Base-by-base conservation (phyloP, 2,113 vertebrate genomes). In the Phasianus colchicus region DNA sequence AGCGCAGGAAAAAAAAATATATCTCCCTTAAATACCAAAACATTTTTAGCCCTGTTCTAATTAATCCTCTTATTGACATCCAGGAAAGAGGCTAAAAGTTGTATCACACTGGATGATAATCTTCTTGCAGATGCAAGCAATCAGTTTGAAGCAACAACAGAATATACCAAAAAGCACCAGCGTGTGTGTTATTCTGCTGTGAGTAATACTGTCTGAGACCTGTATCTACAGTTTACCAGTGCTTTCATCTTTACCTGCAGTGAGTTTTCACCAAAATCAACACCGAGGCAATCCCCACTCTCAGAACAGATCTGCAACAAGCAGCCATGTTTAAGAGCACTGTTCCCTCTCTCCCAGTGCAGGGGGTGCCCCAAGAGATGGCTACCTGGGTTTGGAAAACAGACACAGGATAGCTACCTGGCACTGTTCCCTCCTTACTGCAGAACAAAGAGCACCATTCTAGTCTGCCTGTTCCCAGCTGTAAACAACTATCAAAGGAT, bases 41-140 rank as follows among this genome's bases (percentile, higher is more conserved):
- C 19, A 75, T 82, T 92, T 95, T 92, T 76, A 92, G 74, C 40
- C 34, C 75, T 80, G 18, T 58, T 92, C 58, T 82, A 88, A 89
- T 85, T 95, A 89, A 85, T 84, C 58, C 78, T 89, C 61, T 90
- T 82, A 86, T 11, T 85, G 71, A 67, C 66, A 76, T 63, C 19
- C 74, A 93, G 34, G 74, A 72, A 93, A 75, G 81, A 82, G 54
- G 63, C 57, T 75, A 89, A 57, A 94, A 79, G 30, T 75, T 79
- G 29, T 30, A 86, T 77, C 38, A 17, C 48, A 55, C 3, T 38
- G n/a, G 36, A 60, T 57, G 72, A 48, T 91, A 79, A 86, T 77
- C 86, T 73, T 61, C 80, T 55, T 74, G 16, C 77, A 86, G 81
- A 75, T 65, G 86, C 20, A 73, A 74, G 75, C 82, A 87, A 91